Conservation (phyloP, 2,797 vertebrate genomes). For the Syndactyla subalaris region DNA sequence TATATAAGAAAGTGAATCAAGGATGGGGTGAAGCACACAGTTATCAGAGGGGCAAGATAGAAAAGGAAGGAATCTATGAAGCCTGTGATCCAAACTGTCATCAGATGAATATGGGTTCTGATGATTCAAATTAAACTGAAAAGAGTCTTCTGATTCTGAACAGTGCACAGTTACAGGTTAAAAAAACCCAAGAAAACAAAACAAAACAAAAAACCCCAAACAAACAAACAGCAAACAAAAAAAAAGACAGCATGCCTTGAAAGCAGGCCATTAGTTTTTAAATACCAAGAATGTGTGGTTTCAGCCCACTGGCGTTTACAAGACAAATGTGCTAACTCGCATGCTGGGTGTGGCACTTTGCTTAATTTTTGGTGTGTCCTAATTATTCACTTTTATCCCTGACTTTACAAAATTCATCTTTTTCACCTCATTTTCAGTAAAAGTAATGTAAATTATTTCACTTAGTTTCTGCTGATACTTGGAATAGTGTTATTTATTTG, state of each 20-base stretch:
- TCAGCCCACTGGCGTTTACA: background rate
- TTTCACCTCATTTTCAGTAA: background rate
- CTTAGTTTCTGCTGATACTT: background rate
- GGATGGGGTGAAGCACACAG: background rate
- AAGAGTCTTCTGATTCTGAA: background rate
- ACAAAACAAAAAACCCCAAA: no score
- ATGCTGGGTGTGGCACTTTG: background rate
- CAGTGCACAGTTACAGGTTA: background rate
- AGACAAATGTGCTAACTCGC: background rate
- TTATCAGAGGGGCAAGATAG: background rate
- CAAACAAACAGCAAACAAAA: background rate
- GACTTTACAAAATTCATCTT: background rate
- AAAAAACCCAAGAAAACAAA: background rate
- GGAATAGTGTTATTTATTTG: background rate
- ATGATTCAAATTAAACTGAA: background rate
- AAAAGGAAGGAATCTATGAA: background rate
- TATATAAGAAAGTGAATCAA: background rate
- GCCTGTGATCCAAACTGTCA: background rate
- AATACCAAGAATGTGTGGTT: background rate
- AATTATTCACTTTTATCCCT: background rate
- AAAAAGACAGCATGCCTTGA: fast-evolving
- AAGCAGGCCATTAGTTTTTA: background rate
- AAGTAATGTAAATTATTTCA: background rate
- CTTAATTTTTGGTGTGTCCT: background rate
- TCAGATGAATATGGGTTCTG: background rate